Percentiles rank a stretch among this genome's conserved stretches.
These are phyloP conservation scores for Hemicordylus capensis DNA, from an alignment of 2,113 vertebrate species.

Conservation along the genomic window DNA sequence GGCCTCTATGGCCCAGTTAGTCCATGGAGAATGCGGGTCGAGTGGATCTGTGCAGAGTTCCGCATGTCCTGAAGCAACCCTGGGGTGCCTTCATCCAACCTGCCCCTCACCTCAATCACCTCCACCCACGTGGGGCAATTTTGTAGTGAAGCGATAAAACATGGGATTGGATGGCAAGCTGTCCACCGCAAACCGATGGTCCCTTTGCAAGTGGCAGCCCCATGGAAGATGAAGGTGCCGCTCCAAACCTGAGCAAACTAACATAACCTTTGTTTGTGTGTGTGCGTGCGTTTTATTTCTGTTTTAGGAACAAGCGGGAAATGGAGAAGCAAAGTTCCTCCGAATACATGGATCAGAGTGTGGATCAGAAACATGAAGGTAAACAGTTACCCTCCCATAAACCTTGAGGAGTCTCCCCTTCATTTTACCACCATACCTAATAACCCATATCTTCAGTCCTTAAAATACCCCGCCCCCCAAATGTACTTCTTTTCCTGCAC, in stretches of 20 bases:
- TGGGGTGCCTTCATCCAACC: background rate
- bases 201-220: too few species aligned
- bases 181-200: background rate
- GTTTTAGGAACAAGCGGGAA: conserved; percentile 85
- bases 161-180: background rate
- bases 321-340: conserved; percentile 78
- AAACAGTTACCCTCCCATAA: too few species aligned
- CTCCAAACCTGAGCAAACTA: background rate
- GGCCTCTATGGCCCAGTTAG: background rate
- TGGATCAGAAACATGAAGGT: conserved; percentile 88
- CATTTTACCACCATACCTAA: too few species aligned
- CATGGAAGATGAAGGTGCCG: background rate
- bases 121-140: background rate
- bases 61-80: background rate
- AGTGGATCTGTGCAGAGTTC: background rate
- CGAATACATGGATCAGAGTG: conserved; percentile 83
- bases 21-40: background rate
- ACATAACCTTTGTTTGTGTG: background rate
- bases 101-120: background rate
- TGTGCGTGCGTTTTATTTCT: background rate
- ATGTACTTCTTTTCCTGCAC: too few species aligned
- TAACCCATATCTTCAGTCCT: too few species aligned
- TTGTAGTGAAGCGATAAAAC: background rate
- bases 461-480: too few species aligned
- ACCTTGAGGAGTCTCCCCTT: too few species aligned